Evolutionary conservation across 53 echinoderm and acorn worm species (phyloP).

Genomic region (Paracentrotus lividus): DNA sequence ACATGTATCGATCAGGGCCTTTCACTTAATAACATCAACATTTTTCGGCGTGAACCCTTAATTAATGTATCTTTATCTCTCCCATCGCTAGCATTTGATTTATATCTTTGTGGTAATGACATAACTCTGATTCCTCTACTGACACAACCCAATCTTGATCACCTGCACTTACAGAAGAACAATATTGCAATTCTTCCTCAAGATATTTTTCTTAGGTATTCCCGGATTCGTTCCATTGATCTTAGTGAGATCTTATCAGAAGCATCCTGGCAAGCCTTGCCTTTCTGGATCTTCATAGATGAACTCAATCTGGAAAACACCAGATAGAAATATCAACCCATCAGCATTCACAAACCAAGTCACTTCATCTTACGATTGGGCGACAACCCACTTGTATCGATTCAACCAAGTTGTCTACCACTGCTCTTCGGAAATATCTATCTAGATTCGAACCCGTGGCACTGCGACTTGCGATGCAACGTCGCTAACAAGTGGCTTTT

Average conservation of each 20-base stretch:
- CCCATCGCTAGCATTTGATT: background rate
- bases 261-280: background rate
- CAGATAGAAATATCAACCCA: background rate
- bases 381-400: conserved; percentile 10
- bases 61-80: background rate
- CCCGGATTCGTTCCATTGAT: background rate
- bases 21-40: background rate
- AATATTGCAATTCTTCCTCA: background rate
- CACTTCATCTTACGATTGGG: background rate
- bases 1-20: background rate
- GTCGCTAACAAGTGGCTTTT: conserved; percentile 13
- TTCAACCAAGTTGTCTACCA: background rate
- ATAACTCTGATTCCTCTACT: background rate
- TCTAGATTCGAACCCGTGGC: conserved; percentile 22
- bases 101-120: background rate
- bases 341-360: background rate
- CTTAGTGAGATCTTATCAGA: background rate
- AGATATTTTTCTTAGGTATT: background rate
- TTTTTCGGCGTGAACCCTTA: background rate
- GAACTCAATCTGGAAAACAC: conserved; percentile 37
- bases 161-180: background rate
- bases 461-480: conserved; percentile 24
- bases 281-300: background rate
- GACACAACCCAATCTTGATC: background rate
- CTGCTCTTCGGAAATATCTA: background rate